Conservation (phyloP, 2,888 invertebrate genomes). For the Aphelenchoides bicaudatus region DNA sequence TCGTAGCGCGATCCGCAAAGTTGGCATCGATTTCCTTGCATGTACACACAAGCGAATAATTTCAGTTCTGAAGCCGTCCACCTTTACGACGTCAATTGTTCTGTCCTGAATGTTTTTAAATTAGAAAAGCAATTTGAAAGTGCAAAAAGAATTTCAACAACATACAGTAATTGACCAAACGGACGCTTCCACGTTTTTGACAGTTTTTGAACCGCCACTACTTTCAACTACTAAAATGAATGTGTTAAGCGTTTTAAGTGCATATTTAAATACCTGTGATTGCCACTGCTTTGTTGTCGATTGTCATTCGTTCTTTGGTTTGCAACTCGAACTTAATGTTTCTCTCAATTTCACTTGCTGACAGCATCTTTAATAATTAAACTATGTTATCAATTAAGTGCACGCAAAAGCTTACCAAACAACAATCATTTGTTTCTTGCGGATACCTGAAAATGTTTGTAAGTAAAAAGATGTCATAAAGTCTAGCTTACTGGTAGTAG, state of each 20-base stretch:
- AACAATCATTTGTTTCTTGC: constrained; percentile 51
- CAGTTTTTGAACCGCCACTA: constrained; percentile 22
- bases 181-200: constrained; percentile 38
- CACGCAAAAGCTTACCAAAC: constrained; percentile 39
- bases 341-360: constrained; percentile 30
- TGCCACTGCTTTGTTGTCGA: constrained; percentile 36
- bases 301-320: constrained; percentile 17
- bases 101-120: constrained; percentile 28
- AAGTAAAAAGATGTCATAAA: constrained; percentile 22
- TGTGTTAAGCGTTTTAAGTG: too few species aligned
- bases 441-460: constrained; percentile 54
- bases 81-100: constrained; percentile 29
- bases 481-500: constrained; percentile 40
- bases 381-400: constrained; percentile 3
- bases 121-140: constrained; percentile 6
- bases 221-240: constrained; percentile 32
- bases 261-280: too few species aligned
- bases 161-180: constrained; percentile 29
- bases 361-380: constrained; percentile 18
- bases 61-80: constrained; percentile 26
- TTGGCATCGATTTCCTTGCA: constrained; percentile 50
- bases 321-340: constrained; percentile 36
- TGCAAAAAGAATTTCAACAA: not conserved
- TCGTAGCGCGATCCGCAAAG: constrained; percentile 43
- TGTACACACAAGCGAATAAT: constrained; percentile 45